phyloP scores from a whole-genome alignment of 2,888 invertebrate species.

The Leucophenga maculata region DNA sequence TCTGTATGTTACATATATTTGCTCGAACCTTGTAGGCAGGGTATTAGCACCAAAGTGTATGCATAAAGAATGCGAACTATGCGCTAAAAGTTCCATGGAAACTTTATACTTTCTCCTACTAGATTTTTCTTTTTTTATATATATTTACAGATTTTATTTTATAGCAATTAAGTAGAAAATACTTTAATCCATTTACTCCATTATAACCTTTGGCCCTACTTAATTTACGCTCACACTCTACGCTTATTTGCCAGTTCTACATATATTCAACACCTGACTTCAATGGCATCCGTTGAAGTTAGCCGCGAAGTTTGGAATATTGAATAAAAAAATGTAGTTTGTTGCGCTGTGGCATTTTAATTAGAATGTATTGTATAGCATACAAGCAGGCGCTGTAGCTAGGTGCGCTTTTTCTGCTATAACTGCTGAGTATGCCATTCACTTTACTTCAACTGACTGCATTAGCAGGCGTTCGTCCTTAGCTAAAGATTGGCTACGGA shows the following conservation, averaged over 20 bases:
- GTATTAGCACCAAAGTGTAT: not conserved
- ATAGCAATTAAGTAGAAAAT: not conserved
- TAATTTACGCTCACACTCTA: not conserved
- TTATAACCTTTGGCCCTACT: not conserved
- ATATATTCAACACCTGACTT: slow-evolving; percentile 15
- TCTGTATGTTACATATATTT: no score
- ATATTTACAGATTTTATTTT: no score
- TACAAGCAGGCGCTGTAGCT: not conserved
- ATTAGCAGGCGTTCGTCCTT: not conserved
- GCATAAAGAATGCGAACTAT: not conserved
- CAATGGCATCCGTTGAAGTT: not conserved
- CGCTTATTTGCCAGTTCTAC: not conserved
- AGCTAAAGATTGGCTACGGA: not conserved
- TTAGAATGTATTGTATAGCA: slow-evolving; percentile 29
- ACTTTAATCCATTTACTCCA: not conserved
- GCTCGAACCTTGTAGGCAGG: no score
- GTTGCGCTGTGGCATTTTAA: slow-evolving; percentile 8
- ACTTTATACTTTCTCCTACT: not conserved
- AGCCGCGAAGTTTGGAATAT: not conserved
- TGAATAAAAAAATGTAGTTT: not conserved
- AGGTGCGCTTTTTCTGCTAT: not conserved
- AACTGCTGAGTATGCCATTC: not conserved
- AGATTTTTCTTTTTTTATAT: not conserved
- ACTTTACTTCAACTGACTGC: slow-evolving; percentile 12
- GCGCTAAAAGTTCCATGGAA: no score